Evolutionary conservation across 2,888 invertebrate genomes (phyloP), one percentile per base, ranked within the genome.

Genomic region (Bombylius major): DNA sequence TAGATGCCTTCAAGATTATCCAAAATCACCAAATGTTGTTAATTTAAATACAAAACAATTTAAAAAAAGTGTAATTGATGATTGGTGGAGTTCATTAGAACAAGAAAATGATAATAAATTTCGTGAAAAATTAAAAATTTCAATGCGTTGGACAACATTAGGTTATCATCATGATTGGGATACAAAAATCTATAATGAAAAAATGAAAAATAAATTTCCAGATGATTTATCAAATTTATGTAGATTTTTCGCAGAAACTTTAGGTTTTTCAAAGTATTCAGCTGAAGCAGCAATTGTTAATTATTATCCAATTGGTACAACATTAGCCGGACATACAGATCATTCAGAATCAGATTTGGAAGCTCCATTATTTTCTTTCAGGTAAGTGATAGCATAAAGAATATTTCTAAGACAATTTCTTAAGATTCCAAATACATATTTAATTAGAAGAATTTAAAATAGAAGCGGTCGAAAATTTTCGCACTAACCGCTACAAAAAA

Each of bases 121-220:
- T 9, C 56, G 53, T 4, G 61, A 63, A 63, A 72, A 70, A 5
- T 63, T 71, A 66, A 71, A 65, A 64, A 68, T 62, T 58, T 77
- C 63, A 58, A 72, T 99, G 64, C 77, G 98, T 64, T 99, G 99
- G 99, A 83, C 88, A 2, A 99, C 98, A 0, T 74, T 98, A 44
- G 99, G 99, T 13, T 97, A 96, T 70, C 98, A 99, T 75, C 96
- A 99, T 73, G 86, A 99, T 71, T 99, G 99, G 98, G 86, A 94
- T 66, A 89, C 91, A 54, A 99, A 98, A 80, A 83, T 83, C 12
- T 92, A 92, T 67, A 80, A 77, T 56, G 89, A 91, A 71, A 70
- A 78, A 6, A 79, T 78, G 59, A 82, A 77, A 69, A 77, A 81
- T 51, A 66, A 72, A 11, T 89, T 96, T 72, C 95, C 95, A 0